Evolutionary conservation across 2,797 vertebrate genomes (phyloP), one percentile per base, ranked within the genome.

Genomic region (Anolis apletophallus): DNA sequence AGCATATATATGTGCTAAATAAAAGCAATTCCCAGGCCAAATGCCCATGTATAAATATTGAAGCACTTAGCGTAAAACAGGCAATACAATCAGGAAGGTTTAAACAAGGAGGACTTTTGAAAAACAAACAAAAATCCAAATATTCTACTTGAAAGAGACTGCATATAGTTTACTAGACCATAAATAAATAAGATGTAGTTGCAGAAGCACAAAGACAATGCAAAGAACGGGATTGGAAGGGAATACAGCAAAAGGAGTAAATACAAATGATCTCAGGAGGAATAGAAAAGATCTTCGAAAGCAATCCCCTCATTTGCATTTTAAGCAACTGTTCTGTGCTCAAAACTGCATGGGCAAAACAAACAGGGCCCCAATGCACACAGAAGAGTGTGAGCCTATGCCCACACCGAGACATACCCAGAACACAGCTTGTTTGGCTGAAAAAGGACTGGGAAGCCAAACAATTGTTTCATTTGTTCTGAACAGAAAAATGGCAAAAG

Each of bases 391-490:
- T 32, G 40, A 8, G 9, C 7, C 29, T 12, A 2, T 17, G 54
- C n/a, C 21, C 52, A 64, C 57, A 17, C 46, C 6, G 1, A 73
- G 40, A 9, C 8, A 74, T 69, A 19, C 71, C 78, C 74, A 80
- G 83, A 90, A 75, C 91, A 85, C 71, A 90, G 85, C 69, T 26
- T 36, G 88, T 76, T 86, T 61, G 76, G 57, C 72, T 36, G 87
- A 67, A 92, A 93, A 91, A 90, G 88, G 94, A 93, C 95, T 94
- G 93, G 96, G 97, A 97, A 95, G 93, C 59, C 34, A 88, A 96
- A 97, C 96, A 97, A 97, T 96, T 92, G 94, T 89, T 86, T 95
- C 96, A 95, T 94, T 96, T 96, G 95, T 96, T 96, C 96, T 93
- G 94, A 21, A 40, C 13, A 69, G 95, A 94, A 96, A 95, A 94